Base-by-base conservation (phyloP, 2,113 vertebrate genomes). In the Bambusicola thoracicus region DNA sequence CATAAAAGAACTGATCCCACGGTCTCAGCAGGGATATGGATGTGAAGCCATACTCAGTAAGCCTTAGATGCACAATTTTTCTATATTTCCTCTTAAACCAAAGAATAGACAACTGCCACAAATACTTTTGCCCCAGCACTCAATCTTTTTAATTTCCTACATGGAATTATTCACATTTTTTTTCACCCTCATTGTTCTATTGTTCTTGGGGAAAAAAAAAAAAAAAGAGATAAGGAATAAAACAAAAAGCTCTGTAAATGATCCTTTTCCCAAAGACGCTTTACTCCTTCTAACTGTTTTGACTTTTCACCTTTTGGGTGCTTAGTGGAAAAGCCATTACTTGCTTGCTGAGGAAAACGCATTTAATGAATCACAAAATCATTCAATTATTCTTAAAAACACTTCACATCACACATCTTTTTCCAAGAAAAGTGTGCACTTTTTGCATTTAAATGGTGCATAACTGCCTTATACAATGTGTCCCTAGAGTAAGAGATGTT, bases 311-410 rank as follows among this genome's bases (percentile, higher is more conserved):
- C 72, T 70, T 85, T 92, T 81, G 62, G 81, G 62, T 84, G 56
- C 78, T 93, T 49, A 62, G 73, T 93, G 92, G 90, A 95, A 96
- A 97, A 82, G 9, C 59, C 61, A 89, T 96, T 94, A 92, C 86
- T 89, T 91, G 86, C 77, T 90, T 93, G 58, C 65, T 74, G 80
- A 95, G 81, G 82, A 95, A 93, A 97, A 97, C 82, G 46, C 87
- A 96, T 95, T 95, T 94, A 95, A 93, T 95, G 65, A 92, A 94
- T 96, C 89, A 95, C 87, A 93, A 93, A 97, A 92, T 95, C 89
- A 96, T 96, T 93, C 69, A 92, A 90, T 93, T 91, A 94, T 91
- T 95, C 92, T 96, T 91, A 91, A 95, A 96, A 95, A 94, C 84
- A 90, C 84, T 96, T 96, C 87, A 95, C 73, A 78, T 85, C 77